phyloP scores from a whole-genome alignment of 2,113 vertebrate genomes.

The Verasper variegatus region DNA sequence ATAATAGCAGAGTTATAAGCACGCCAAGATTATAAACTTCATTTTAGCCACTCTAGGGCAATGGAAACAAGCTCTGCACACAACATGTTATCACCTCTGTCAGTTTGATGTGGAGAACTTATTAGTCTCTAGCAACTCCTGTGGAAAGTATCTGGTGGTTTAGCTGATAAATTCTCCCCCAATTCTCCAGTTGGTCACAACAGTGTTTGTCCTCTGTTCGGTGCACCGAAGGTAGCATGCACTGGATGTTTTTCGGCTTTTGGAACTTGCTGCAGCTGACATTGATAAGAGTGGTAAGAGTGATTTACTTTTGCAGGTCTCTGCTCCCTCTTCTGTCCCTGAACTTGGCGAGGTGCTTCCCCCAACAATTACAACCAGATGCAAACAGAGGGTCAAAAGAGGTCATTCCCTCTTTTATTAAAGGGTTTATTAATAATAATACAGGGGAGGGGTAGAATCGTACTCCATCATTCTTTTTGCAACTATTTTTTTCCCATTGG shows the following conservation, averaged over 20 bases:
- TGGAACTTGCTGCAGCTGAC: too few species aligned
- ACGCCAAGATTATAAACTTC: too few species aligned
- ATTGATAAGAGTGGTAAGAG: too few species aligned
- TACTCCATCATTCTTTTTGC: conserved; percentile 48
- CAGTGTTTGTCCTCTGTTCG: too few species aligned
- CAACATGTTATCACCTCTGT: background rate
- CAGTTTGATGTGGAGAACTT: background rate
- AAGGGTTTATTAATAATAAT: conserved; percentile 63
- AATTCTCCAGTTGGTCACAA: background rate
- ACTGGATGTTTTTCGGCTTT: too few species aligned
- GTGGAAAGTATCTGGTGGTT: background rate
- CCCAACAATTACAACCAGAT: conserved; percentile 60
- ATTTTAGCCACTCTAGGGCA: too few species aligned
- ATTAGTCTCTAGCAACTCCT: background rate
- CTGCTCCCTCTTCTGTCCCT: background rate
- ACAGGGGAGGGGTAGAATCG: conserved; percentile 15
- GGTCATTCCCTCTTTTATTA: conserved; percentile 61
- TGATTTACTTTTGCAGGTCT: too few species aligned
- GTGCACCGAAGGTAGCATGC: too few species aligned
- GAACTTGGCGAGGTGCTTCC: conserved; percentile 30
- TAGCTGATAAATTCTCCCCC: background rate
- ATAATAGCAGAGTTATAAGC: background rate
- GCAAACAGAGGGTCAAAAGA: conserved; percentile 37
- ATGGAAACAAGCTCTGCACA: too few species aligned
- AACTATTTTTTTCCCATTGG: conserved; percentile 35